These are phyloP conservation scores for Siphonodentalium dalli DNA, from an alignment of 2,888 invertebrate genomes.

Conservation along the genomic window DNA sequence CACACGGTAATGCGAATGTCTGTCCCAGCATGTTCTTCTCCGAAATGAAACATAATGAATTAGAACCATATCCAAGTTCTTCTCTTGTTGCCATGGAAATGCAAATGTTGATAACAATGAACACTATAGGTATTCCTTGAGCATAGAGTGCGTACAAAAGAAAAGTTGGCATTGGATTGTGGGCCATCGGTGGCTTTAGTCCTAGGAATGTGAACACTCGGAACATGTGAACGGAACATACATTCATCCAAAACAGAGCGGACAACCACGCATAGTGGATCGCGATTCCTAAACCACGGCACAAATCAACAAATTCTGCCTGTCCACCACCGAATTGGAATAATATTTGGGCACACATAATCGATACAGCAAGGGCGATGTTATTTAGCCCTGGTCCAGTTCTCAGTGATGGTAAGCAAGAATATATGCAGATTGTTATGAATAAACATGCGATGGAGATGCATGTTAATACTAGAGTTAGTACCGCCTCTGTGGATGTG, in stretches of 20 bases:
- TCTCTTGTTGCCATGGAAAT: conserved; percentile 1
- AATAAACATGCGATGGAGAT: conserved; percentile 17
- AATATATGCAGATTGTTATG: conserved; percentile 13
- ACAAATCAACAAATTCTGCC: too few relatives aligned
- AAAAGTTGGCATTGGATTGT: too few relatives aligned
- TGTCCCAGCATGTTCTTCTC: conserved; percentile 10
- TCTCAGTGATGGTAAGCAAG: conserved; percentile 14
- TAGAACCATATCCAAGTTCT: conserved; percentile 23
- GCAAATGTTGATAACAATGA: conserved; percentile 12
- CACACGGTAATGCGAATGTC: conserved; percentile 20
- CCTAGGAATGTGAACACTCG: too few relatives aligned
- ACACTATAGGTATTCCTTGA: not conserved
- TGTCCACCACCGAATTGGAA: conserved; percentile 7
- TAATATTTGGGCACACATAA: conserved; percentile 19
- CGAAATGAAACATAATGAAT: conserved; percentile 21
- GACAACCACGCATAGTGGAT: conserved; percentile 26
- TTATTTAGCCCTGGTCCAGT: conserved; percentile 28
- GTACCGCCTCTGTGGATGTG: not conserved
- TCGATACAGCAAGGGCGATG: conserved; percentile 11
- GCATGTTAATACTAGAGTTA: conserved; percentile 27
- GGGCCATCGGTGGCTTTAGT: too few relatives aligned
- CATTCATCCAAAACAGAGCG: conserved; percentile 28
- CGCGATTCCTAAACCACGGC: conserved; percentile 14
- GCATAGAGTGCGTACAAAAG: conserved; percentile 9
- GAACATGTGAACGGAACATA: conserved; percentile 22